Base-by-base conservation (phyloP, 2,797 vertebrate species). In the Crax fasciolata region DNA sequence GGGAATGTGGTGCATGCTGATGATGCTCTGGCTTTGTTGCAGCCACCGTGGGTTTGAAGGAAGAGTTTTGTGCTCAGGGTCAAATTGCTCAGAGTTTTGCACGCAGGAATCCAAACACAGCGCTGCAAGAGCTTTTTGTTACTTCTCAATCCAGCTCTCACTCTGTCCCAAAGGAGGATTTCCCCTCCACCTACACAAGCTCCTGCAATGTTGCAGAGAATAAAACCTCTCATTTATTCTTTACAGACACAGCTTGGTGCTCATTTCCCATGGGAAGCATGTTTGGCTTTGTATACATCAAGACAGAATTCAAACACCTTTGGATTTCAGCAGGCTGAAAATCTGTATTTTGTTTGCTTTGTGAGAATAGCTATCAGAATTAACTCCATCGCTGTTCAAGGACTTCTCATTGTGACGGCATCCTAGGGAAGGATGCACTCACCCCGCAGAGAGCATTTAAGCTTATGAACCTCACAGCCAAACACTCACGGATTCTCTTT, bases 211-310 rank as follows among this genome's bases (percentile, higher is more conserved):
- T 88, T 44, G 75, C 9, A 28, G 48, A 54, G 70, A 89, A 84
- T 90, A 84, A 90, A 95, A 67, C 38, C 80, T 80, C 71, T 88
- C 58, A 43, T 90, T 94, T 90, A 39, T 68, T 80, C 92, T 61
- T 81, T 27, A 43, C 76, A 88, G 85, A 30, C 93, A 52, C 39
- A 71, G 79, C 83, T 77, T 74, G 68, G 80, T 86, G 49, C 90
- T 51, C 21, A 3, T 3, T 86, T 58, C 76, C 88, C 93, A 65
- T 1, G 70, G 93, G 86, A 84, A 28, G 70, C 2, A 0, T n/a
- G 16, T 68, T 54, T 58, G 73, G 66, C 90, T 93, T 88, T 86
- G 88, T 86, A 23, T 25, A 78, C 58, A 77, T 81, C 3, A 0
- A 93, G 70, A 81, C 54, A 74, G 41, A 86, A 39, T n/a, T 72